Conservation (phyloP, 2,888 invertebrate genomes). For the Cataglyphis rosenhaueri region DNA sequence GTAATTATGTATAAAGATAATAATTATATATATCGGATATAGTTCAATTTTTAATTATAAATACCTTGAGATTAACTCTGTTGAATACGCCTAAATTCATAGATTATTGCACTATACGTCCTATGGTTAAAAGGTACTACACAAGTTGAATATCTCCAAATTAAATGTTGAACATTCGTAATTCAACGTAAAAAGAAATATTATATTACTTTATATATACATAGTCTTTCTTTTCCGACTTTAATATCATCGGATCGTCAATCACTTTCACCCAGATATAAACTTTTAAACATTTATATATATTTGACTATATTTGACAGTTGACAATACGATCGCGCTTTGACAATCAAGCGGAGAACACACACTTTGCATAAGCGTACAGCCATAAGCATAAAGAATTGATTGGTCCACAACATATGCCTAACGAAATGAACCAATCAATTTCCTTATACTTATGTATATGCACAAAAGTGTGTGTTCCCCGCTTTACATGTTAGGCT, state of each 20-base stretch:
- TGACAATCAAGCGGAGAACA: background rate
- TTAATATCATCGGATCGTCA: background rate
- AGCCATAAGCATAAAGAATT: too few relatives aligned
- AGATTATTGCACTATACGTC: slow-evolving; percentile 82
- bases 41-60: background rate
- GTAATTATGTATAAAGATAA: background rate
- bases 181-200: background rate
- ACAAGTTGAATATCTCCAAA: background rate
- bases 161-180: background rate
- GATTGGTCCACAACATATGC: too few relatives aligned
- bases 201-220: background rate
- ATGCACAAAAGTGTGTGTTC: too few relatives aligned
- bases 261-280: background rate
- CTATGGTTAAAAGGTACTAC: slow-evolving; percentile 55
- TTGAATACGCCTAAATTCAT: slow-evolving; percentile 95
- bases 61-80: slow-evolving; percentile 92
- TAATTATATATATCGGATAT: background rate
- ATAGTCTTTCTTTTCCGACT: background rate
- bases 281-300: background rate
- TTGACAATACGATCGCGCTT: background rate
- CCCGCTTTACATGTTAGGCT: too few relatives aligned
- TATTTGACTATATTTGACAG: background rate
- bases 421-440: too few relatives aligned
- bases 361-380: too few relatives aligned
- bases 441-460: too few relatives aligned